Conservation (phyloP, 2,797 vertebrate species). For the Anguilla anguilla region DNA sequence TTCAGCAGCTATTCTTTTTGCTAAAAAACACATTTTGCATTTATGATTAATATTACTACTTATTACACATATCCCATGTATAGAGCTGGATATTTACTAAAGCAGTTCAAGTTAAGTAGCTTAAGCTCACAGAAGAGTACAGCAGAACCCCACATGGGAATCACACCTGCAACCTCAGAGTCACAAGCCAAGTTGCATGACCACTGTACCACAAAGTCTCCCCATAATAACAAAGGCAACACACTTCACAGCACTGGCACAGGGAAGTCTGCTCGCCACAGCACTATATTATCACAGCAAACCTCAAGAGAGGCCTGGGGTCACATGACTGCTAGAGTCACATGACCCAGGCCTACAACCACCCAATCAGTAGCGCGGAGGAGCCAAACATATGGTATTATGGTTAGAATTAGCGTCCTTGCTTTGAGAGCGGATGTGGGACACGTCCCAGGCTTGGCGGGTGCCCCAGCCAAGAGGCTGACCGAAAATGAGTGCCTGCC, state of each 20-base stretch:
- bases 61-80: background rate
- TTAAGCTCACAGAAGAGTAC: background rate
- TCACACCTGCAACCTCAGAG: background rate
- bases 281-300: slow-evolving; percentile 34
- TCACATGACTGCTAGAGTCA: background rate
- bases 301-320: slow-evolving; percentile 13
- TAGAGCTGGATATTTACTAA: background rate
- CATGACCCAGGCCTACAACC: background rate
- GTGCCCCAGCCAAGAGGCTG: slow-evolving; percentile 65
- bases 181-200: background rate
- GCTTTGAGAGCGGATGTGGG: slow-evolving; percentile 77
- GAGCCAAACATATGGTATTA: slow-evolving; percentile 78
- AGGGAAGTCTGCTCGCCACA: background rate
- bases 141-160: background rate
- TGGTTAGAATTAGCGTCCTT: slow-evolving; percentile 75
- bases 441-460: slow-evolving; percentile 71
- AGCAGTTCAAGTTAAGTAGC: background rate
- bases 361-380: slow-evolving; percentile 71
- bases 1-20: background rate
- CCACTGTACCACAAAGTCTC: background rate
- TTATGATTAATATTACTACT: background rate
- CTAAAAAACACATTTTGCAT: background rate
- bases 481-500: slow-evolving; percentile 76
- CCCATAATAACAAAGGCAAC: background rate
- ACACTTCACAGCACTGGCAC: background rate